phyloP scores from a whole-genome alignment of 2,797 vertebrate species.

The Psittacula echo region DNA sequence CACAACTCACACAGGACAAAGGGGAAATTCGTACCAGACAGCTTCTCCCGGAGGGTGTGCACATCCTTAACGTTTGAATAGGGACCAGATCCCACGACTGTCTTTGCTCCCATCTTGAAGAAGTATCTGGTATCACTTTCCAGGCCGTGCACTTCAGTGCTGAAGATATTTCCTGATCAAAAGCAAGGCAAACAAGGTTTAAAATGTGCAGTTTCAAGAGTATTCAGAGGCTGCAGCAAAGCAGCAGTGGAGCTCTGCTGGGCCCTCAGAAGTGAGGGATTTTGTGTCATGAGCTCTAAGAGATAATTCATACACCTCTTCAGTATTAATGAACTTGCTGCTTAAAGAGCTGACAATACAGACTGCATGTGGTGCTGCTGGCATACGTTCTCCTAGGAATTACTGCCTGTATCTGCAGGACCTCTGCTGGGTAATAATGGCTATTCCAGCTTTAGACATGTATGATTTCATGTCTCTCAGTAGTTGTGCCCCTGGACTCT shows the following conservation, averaged over 20 bases:
- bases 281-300: not conserved
- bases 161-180: conserved; percentile 87
- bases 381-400: not conserved
- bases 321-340: not conserved
- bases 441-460: not conserved
- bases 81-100: conserved; percentile 89
- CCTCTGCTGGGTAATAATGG: not conserved
- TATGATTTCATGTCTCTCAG: not conserved
- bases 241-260: not conserved
- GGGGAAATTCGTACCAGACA: conserved; percentile 73
- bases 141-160: conserved; percentile 87
- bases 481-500: not conserved
- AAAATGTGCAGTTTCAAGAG: not conserved
- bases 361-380: not conserved
- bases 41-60: conserved; percentile 83
- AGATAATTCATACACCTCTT: not conserved
- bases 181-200: not conserved
- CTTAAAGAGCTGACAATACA: not conserved
- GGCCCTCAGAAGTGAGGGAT: not conserved
- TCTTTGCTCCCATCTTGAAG: conserved; percentile 95
- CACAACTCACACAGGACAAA: not conserved
- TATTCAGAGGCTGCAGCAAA: not conserved
- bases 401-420: not conserved
- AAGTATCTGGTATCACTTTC: conserved; percentile 91
- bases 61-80: conserved; percentile 90